These are phyloP conservation scores for Oxyura jamaicensis DNA, from an alignment of 2,113 vertebrate genomes.

Conservation along the genomic window DNA sequence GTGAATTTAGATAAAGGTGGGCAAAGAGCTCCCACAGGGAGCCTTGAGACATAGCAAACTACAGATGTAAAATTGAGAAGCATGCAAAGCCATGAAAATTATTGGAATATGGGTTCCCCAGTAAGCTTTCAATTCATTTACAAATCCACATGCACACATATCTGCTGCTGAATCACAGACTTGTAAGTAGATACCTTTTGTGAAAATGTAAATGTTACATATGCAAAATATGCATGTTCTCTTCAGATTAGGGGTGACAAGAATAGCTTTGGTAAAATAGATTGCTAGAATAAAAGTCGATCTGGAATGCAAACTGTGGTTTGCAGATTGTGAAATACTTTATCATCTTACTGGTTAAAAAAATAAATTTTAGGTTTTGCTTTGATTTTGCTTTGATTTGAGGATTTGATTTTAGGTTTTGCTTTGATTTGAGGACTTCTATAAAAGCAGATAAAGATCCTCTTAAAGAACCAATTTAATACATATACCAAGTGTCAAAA, in stretches of 20 bases:
- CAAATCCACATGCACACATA: neutral
- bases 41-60: neutral
- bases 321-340: neutral
- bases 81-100: neutral
- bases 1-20: neutral
- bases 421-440: neutral
- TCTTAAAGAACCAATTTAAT: neutral
- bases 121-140: neutral
- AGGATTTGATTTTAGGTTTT: neutral
- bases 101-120: neutral
- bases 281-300: neutral
- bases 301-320: neutral
- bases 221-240: neutral
- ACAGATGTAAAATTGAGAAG: neutral
- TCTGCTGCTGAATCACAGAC: neutral
- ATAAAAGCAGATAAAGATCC: neutral
- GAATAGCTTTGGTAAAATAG: neutral
- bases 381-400: constrained; percentile 2
- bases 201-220: neutral
- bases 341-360: neutral
- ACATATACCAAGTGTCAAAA: neutral
- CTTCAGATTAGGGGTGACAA: neutral
- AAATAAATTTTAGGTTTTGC: neutral
- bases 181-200: neutral
- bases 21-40: neutral